A percentile compares a stretch with the other conserved stretches of the same genome.
phyloP scores from a whole-genome alignment of 2,797 vertebrate species.

The Onychomys arenicola region DNA sequence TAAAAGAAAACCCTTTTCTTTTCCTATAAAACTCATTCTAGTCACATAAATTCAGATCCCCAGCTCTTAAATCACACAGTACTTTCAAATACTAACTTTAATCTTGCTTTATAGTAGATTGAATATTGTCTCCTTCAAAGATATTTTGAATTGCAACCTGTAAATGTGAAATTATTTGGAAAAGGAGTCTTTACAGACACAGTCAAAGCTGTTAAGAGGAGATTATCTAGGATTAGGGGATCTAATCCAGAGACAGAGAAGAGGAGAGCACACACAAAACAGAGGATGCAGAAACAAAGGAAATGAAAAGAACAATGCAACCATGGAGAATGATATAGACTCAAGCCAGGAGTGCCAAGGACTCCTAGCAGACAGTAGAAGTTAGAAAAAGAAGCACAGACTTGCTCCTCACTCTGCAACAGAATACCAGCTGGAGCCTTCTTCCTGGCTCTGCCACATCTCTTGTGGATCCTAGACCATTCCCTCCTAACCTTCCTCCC shows the following conservation, averaged over 20 bases:
- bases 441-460: background rate
- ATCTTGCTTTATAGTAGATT: background rate
- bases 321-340: background rate
- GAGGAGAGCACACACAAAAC: background rate
- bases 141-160: background rate
- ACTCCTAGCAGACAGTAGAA: background rate
- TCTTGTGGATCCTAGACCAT: background rate
- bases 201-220: background rate
- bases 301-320: background rate
- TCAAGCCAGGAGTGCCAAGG: background rate
- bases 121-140: background rate
- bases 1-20: background rate
- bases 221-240: background rate
- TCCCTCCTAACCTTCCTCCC: background rate
- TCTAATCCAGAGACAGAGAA: background rate
- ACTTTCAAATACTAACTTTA: background rate
- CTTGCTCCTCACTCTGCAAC: background rate
- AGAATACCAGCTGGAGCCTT: background rate
- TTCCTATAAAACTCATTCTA: background rate
- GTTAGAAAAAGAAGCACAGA: background rate
- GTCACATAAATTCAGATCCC: constrained; percentile 9
- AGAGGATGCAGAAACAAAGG: background rate
- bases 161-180: constrained; percentile 17
- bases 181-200: constrained; percentile 11
- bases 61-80: background rate